phyloP scores from a whole-genome alignment of 2,113 vertebrate genomes.

The Gadus chalcogrammus region DNA sequence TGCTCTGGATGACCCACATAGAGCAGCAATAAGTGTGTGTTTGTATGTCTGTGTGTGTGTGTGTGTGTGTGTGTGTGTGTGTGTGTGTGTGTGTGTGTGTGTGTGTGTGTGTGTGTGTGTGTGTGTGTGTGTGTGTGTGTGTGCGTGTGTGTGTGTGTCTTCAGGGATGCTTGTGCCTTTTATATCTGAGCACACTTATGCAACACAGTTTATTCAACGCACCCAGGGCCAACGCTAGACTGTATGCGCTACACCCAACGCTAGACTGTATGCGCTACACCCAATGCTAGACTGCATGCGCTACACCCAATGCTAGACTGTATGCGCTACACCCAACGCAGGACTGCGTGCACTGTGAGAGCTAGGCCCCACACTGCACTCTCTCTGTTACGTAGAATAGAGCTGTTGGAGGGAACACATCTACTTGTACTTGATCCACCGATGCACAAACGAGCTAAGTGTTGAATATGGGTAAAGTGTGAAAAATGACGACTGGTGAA shows the following conservation, averaged over 20 bases:
- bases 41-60: not conserved
- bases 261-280: too few relatives aligned
- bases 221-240: constrained; percentile 9
- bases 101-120: constrained; percentile 19
- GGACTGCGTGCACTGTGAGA: too few relatives aligned
- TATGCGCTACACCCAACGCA: not conserved
- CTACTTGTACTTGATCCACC: too few relatives aligned
- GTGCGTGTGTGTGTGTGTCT: constrained; percentile 45
- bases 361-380: not conserved
- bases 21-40: constrained; percentile 22
- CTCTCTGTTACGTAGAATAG: too few relatives aligned
- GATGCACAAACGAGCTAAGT: too few relatives aligned
- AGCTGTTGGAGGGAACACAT: too few relatives aligned
- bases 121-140: constrained; percentile 5
- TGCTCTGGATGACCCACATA: constrained; percentile 54
- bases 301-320: not conserved
- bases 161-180: constrained; percentile 33
- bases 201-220: constrained; percentile 64
- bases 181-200: constrained; percentile 60
- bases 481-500: too few relatives aligned
- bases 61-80: constrained; percentile 5
- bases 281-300: too few relatives aligned
- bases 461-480: too few relatives aligned
- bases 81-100: constrained; percentile 45
- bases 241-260: too few relatives aligned